Percentiles rank a stretch among this genome's conserved stretches.
phyloP scores from a whole-genome alignment of 2,113 vertebrate species.

The Melanerpes formicivorus region DNA sequence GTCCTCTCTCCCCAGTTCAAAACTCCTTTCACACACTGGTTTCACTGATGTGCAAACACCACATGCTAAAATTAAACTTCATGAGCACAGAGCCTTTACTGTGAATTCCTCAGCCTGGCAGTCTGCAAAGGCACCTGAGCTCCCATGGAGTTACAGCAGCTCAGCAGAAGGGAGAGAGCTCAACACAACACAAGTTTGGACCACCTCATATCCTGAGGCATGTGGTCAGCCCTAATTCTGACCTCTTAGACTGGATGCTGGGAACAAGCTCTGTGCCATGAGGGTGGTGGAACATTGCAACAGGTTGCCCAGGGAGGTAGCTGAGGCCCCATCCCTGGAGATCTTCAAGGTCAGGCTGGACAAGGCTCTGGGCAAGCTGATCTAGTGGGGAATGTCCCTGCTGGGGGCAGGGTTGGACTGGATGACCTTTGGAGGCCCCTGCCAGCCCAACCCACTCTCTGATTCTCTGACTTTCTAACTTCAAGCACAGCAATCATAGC shows the following conservation, averaged over 20 bases:
- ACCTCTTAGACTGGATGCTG: neutral
- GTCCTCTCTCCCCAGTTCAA: neutral
- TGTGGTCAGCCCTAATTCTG: neutral
- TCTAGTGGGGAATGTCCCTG: too few relatives aligned
- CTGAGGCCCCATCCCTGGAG: too few relatives aligned
- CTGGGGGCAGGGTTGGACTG: too few relatives aligned
- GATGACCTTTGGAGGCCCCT: too few relatives aligned
- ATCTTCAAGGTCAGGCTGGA: too few relatives aligned
- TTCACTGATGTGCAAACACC: neutral
- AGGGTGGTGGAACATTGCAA: too few relatives aligned
- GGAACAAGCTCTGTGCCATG: too few relatives aligned
- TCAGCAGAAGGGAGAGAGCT: neutral
- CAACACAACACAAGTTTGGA: neutral
- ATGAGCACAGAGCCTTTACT: neutral
- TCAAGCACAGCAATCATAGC: neutral
- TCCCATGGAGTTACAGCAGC: neutral
- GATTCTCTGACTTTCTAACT: neutral
- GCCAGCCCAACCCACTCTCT: too few relatives aligned
- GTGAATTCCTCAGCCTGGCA: neutral
- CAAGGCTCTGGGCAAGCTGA: too few relatives aligned
- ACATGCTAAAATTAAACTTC: neutral
- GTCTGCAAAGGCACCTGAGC: accelerated
- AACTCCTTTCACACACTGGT: neutral
- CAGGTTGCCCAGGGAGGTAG: too few relatives aligned
- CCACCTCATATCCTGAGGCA: neutral